Percentiles rank a stretch among this genome's conserved stretches.
phyloP scores from a whole-genome alignment of 2,888 invertebrate genomes.

The Sicus ferrugineus region DNA sequence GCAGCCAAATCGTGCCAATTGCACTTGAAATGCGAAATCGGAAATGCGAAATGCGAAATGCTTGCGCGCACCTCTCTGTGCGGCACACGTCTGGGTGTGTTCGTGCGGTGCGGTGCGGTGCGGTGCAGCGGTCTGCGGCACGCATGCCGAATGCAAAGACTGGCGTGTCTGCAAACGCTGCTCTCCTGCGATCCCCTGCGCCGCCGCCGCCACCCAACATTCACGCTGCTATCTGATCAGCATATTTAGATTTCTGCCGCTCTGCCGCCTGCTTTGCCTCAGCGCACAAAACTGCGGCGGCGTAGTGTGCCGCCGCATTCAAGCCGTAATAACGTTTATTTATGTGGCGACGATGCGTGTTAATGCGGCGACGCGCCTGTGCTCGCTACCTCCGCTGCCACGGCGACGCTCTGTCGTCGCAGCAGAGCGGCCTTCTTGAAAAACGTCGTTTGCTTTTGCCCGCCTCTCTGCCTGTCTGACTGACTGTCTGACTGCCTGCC shows the following conservation, averaged over 20 bases:
- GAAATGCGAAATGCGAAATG: too few species aligned
- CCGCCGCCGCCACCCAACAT: neutral
- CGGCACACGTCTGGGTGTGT: slow-evolving; percentile 21
- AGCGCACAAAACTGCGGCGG: neutral
- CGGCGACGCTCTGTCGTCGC: neutral
- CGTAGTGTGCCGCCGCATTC: slow-evolving; percentile 35
- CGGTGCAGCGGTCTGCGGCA: neutral
- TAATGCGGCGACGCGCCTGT: neutral
- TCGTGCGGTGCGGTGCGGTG: neutral
- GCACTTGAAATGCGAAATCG: slow-evolving; percentile 28
- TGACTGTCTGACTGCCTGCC: too few species aligned
- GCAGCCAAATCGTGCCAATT: slow-evolving; percentile 24
- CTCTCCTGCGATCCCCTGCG: neutral
- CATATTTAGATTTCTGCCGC: slow-evolving; percentile 8
- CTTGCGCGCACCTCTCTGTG: slow-evolving; percentile 2
- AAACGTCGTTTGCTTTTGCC: slow-evolving; percentile 8
- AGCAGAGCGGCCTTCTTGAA: neutral
- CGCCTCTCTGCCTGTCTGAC: too few species aligned
- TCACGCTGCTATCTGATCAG: slow-evolving; percentile 16
- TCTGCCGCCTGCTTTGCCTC: neutral
- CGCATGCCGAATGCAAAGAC: slow-evolving; percentile 18
- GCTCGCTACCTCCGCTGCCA: neutral
- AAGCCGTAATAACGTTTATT: slow-evolving; percentile 36
- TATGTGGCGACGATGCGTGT: slow-evolving; percentile 22
- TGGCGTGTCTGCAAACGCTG: slow-evolving; percentile 9